Conservation (phyloP, 2,113 vertebrate genomes). For the Physeter macrocephalus region DNA sequence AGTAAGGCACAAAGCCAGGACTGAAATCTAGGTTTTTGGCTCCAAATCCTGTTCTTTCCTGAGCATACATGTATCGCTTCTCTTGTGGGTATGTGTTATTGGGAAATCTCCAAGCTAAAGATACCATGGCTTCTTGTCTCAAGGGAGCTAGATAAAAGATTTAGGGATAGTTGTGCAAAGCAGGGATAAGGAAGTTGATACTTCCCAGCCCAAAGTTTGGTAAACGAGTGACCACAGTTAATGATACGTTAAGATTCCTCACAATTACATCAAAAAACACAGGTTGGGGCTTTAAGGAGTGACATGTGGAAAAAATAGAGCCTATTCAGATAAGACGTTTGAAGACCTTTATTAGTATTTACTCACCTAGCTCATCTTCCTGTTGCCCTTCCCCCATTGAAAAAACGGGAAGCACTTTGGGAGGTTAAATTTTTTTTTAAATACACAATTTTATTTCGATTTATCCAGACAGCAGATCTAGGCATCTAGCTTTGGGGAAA, state of each 20-base stretch:
- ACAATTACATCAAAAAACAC: not conserved
- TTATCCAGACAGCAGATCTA: not conserved
- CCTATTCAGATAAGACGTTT: slow-evolving; percentile 33
- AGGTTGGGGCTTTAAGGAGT: not conserved
- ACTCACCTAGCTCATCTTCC: slow-evolving; percentile 8
- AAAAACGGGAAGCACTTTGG: not conserved
- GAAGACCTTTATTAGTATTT: slow-evolving; percentile 45
- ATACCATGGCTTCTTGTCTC: slow-evolving; percentile 25
- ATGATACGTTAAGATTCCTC: not conserved
- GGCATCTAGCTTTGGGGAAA: not conserved
- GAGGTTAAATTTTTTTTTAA: not conserved
- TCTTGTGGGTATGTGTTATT: not conserved
- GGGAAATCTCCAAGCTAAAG: slow-evolving; percentile 1
- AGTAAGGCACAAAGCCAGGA: not conserved
- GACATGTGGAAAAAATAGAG: not conserved
- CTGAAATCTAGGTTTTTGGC: not conserved
- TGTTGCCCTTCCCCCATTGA: not conserved
- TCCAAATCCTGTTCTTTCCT: not conserved
- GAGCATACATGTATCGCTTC: not conserved
- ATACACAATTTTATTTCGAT: not conserved
- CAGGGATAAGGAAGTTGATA: slow-evolving; percentile 39
- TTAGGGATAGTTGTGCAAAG: slow-evolving; percentile 41
- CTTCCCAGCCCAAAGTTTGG: not conserved
- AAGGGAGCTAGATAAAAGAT: slow-evolving; percentile 28
- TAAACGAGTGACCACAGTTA: not conserved